Evolutionary conservation across 2,113 vertebrate species (phyloP).

Genomic region (Salvelinus sp.): DNA sequence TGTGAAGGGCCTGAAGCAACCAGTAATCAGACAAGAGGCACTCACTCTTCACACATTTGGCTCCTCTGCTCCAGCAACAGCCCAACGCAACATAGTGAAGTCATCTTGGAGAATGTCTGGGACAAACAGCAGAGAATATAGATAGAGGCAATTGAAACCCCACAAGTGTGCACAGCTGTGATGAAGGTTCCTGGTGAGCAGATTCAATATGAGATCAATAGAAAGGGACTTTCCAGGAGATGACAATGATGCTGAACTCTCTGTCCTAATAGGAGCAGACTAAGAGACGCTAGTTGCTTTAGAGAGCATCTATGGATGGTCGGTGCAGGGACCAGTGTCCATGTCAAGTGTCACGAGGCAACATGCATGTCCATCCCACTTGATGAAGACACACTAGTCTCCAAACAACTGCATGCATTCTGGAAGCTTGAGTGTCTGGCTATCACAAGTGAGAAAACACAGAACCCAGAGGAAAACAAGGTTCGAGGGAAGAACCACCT

Average conservation of each 20-base stretch:
- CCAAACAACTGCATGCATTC: constrained; percentile 26
- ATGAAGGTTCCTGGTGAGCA: constrained; percentile 12
- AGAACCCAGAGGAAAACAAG: constrained; percentile 5
- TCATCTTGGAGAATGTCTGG: constrained; percentile 8
- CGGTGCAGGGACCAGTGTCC: no score
- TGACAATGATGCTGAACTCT: constrained; percentile 10
- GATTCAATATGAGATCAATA: constrained; percentile 9
- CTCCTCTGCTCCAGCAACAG: constrained; percentile 5
- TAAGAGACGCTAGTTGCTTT: neutral
- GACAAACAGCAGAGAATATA: constrained; percentile 10
- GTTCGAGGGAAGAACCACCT: constrained; percentile 11
- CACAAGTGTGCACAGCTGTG: neutral
- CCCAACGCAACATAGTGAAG: constrained; percentile 4
- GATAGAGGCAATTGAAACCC: neutral
- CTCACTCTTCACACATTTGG: constrained; percentile 18
- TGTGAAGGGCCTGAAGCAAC: constrained; percentile 11
- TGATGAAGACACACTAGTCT: neutral
- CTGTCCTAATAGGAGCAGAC: neutral
- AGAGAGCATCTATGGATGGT: no score
- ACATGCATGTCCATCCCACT: no score
- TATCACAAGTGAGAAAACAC: constrained; percentile 6
- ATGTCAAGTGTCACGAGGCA: neutral
- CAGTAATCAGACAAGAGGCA: neutral
- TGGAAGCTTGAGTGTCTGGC: constrained; percentile 32
- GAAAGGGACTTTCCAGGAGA: constrained; percentile 2